phyloP scores from a whole-genome alignment of 23 tunicate species.

The Aplidium turbinatum region DNA sequence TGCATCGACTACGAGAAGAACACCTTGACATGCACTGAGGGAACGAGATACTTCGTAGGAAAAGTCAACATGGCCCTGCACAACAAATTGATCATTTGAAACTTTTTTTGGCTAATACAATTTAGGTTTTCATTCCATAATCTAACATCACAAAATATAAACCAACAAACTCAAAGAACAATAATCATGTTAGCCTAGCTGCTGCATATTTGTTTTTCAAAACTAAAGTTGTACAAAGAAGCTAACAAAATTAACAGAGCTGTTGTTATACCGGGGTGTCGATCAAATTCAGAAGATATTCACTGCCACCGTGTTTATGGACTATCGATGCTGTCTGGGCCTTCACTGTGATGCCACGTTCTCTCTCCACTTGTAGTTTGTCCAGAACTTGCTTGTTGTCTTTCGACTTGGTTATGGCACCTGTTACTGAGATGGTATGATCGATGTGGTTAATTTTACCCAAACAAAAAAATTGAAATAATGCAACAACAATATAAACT shows the following conservation, averaged over 20 bases:
- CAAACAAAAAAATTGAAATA: too few relatives aligned
- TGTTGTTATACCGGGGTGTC: slow-evolving; percentile 78
- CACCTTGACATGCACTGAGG: slow-evolving; percentile 94
- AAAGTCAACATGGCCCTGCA: slow-evolving; percentile 94
- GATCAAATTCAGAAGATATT: slow-evolving; percentile 77
- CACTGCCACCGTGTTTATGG: slow-evolving; percentile 44
- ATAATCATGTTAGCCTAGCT: too few relatives aligned
- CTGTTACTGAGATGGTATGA: slow-evolving; percentile 78
- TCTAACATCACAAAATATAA: background rate
- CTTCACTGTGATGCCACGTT: slow-evolving; percentile 95
- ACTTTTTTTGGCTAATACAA: too few relatives aligned
- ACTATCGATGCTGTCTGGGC: slow-evolving; percentile 86
- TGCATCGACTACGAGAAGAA: slow-evolving; percentile 90
- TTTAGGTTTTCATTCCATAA: too few relatives aligned
- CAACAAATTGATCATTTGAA: too few relatives aligned
- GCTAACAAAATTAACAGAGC: background rate
- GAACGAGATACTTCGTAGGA: slow-evolving; percentile 91
- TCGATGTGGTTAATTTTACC: too few relatives aligned
- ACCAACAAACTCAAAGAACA: too few relatives aligned
- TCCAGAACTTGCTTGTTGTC: slow-evolving; percentile 83
- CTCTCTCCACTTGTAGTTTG: slow-evolving; percentile 81
- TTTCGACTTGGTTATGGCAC: slow-evolving; percentile 44
- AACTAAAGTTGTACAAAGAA: background rate
- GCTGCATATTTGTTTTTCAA: too few relatives aligned
- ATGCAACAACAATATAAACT: too few relatives aligned